These are phyloP conservation scores for Percina caprodes DNA, from an alignment of 2,113 vertebrate genomes.

Conservation along the genomic window DNA sequence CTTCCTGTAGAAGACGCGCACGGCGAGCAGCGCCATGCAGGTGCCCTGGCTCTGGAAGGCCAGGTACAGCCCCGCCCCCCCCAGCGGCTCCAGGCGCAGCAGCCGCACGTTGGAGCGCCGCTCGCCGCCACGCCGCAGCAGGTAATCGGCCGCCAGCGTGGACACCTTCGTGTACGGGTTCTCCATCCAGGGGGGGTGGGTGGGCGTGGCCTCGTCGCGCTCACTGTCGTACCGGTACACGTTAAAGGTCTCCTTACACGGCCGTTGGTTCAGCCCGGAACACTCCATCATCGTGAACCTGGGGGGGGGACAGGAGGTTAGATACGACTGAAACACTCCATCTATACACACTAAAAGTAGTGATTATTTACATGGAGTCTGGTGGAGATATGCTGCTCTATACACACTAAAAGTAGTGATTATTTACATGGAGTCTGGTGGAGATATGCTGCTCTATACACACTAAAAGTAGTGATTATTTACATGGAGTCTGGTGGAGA, in stretches of 20 bases:
- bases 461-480: no score
- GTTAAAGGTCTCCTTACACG: constrained; percentile 90
- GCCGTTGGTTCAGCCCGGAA: constrained; percentile 77
- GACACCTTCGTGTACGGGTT: constrained; percentile 87
- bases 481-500: no score
- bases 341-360: no score
- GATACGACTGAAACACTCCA: no score
- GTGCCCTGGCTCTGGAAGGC: constrained; percentile 89
- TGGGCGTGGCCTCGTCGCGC: constrained; percentile 78
- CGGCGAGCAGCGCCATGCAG: constrained; percentile 89
- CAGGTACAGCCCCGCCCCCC: constrained; percentile 86
- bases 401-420: no score
- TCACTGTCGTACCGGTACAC: constrained; percentile 83
- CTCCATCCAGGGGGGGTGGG: constrained; percentile 87
- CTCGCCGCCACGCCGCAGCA: constrained; percentile 74
- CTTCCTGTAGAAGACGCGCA: constrained; percentile 88
- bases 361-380: no score
- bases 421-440: no score
- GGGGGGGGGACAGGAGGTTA: background rate
- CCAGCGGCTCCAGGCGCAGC: constrained; percentile 80
- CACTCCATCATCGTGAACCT: constrained; percentile 90
- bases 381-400: no score
- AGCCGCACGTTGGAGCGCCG: constrained; percentile 85
- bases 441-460: no score
- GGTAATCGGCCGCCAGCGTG: constrained; percentile 87